phyloP scores from a whole-genome alignment of 2,797 vertebrate genomes.

The Sarcoramphus papa region DNA sequence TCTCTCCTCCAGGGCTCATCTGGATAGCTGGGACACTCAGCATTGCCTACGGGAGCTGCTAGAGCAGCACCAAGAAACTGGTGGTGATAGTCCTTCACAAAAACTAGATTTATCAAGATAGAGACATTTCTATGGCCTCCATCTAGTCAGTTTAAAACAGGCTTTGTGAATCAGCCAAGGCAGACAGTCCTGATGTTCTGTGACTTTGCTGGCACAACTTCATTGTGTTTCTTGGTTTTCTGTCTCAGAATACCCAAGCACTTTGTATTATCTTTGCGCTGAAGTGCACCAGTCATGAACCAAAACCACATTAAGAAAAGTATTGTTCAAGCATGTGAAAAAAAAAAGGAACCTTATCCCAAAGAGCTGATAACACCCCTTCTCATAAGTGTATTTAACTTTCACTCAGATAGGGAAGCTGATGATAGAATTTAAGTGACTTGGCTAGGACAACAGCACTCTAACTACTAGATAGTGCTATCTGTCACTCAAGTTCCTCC shows the following conservation, averaged over 20 bases:
- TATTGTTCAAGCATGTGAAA: neutral
- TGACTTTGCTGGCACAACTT: neutral
- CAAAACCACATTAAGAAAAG: neutral
- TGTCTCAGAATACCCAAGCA: neutral
- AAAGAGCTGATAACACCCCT: neutral
- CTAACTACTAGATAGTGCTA: neutral
- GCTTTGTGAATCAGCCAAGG: neutral
- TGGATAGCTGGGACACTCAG: neutral
- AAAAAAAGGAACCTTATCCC: neutral
- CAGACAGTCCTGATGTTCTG: neutral
- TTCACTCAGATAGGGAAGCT: neutral
- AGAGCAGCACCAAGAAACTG: neutral
- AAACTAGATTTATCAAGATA: neutral
- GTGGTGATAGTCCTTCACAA: neutral
- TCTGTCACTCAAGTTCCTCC: neutral
- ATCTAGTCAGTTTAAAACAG: neutral
- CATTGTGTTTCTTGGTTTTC: neutral
- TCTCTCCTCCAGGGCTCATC: neutral
- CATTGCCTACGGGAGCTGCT: neutral
- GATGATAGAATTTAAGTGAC: neutral
- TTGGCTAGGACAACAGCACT: neutral
- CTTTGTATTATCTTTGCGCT: neutral
- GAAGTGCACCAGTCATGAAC: neutral
- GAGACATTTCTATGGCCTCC: neutral
- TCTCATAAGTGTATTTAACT: neutral